Evolutionary conservation across 2,797 vertebrate genomes (phyloP).

Genomic region (Eulemur mongoz): DNA sequence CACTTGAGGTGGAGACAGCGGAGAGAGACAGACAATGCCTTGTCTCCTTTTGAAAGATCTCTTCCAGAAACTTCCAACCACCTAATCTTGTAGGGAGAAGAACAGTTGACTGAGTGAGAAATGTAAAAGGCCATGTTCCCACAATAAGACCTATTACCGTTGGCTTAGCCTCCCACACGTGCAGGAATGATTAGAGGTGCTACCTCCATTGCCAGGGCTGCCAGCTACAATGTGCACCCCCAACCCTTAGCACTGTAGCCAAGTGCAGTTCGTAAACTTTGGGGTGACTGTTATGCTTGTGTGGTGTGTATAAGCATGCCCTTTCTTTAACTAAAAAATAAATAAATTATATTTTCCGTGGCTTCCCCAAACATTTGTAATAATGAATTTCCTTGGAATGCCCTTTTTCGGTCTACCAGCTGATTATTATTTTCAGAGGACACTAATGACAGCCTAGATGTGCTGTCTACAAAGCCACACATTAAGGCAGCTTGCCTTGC

Average conservation of each 20-base stretch:
- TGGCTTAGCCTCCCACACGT: neutral
- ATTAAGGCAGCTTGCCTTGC: conserved; percentile 29
- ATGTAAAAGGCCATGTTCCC: neutral
- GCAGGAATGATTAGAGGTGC: neutral
- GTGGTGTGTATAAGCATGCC: neutral
- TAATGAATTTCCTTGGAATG: conserved; percentile 53
- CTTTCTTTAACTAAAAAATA: neutral
- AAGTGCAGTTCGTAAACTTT: neutral
- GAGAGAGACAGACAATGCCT: neutral
- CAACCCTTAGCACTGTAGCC: neutral
- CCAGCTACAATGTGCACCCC: accelerated
- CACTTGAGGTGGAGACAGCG: neutral
- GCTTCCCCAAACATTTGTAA: neutral
- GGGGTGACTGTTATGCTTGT: neutral
- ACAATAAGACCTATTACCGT: neutral
- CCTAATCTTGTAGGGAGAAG: neutral
- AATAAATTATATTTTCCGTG: neutral
- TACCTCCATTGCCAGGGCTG: neutral
- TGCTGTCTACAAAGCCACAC: conserved; percentile 36
- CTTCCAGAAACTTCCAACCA: neutral
- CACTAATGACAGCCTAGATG: conserved; percentile 56
- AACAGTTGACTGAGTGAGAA: neutral
- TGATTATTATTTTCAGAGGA: conserved; percentile 68
- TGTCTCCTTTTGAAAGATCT: neutral
- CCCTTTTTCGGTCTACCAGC: neutral